A percentile compares a stretch with the other conserved stretches of the same genome.
phyloP scores from a whole-genome alignment of 1,140 invertebrate genomes.

The Phymastichus coffea region DNA sequence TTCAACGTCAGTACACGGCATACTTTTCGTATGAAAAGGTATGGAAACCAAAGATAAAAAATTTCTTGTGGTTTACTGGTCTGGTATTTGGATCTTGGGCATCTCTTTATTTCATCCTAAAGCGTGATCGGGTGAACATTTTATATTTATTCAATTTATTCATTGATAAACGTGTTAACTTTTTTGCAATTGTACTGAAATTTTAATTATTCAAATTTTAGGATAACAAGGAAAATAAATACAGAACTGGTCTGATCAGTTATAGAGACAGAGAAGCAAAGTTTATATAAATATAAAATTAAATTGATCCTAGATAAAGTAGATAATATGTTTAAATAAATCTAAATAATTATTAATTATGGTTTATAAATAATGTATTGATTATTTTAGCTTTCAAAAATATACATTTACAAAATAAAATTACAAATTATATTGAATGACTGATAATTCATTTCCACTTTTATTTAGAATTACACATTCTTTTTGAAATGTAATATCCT shows the following conservation, averaged over 20 bases:
- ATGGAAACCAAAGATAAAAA: slow-evolving; percentile 67
- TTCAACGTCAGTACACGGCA: slow-evolving; percentile 71
- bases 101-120: slow-evolving; percentile 40
- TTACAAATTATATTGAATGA: not conserved
- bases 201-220: slow-evolving; percentile 50
- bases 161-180: not conserved
- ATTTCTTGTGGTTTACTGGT: slow-evolving; percentile 56
- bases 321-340: not conserved
- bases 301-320: not conserved
- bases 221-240: slow-evolving; percentile 58
- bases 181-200: no score
- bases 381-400: not conserved
- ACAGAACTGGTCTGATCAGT: slow-evolving; percentile 67
- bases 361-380: not conserved
- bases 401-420: not conserved
- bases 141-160: slow-evolving; percentile 21
- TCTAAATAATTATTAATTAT: not conserved
- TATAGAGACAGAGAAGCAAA: slow-evolving; percentile 70
- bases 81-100: not conserved
- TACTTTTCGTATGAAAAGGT: slow-evolving; percentile 64
- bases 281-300: slow-evolving; percentile 45
- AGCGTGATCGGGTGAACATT: slow-evolving; percentile 50
- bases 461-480: not conserved
- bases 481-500: not conserved
- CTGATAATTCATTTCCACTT: not conserved